A percentile compares a stretch with the other conserved stretches of the same genome.
Evolutionary conservation across 2,797 vertebrate species (phyloP).

Genomic region (Xenops minutus): DNA sequence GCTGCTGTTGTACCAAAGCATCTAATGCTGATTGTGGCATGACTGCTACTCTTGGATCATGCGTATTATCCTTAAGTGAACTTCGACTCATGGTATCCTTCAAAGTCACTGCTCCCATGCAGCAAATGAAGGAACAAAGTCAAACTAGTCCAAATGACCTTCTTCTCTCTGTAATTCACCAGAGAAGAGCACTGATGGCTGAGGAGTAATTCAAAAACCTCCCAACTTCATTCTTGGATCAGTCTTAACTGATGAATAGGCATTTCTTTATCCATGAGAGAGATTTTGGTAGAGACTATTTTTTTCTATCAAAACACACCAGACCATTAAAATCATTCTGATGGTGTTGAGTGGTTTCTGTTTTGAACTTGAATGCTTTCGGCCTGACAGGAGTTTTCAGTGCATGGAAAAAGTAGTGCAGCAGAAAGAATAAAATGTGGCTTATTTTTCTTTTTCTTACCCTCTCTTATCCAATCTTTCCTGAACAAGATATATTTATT

Average conservation of each 20-base stretch:
- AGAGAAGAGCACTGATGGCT: not conserved
- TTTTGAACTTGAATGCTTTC: not conserved
- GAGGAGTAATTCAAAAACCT: not conserved
- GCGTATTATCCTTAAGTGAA: not conserved
- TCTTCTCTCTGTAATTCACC: not conserved
- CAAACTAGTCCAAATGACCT: not conserved
- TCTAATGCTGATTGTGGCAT: fast-evolving
- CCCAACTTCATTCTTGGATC: not conserved
- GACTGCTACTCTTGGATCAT: not conserved
- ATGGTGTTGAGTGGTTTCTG: not conserved
- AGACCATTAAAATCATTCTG: not conserved
- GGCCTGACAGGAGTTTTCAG: not conserved
- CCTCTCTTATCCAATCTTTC: not conserved
- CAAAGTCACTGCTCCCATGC: not conserved
- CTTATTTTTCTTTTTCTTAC: not conserved
- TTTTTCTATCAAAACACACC: not conserved
- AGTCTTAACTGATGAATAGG: not conserved
- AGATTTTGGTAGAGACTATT: not conserved
- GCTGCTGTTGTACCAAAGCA: not conserved
- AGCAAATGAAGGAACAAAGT: not conserved
- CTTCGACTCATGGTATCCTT: fast-evolving
- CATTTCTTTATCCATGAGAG: not conserved
- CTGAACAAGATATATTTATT: not conserved
- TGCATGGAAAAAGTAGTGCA: not conserved
- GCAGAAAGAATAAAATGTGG: not conserved